Evolutionary conservation across 1,140 invertebrate species (phyloP).

Genomic region (Ridgeia piscesae): DNA sequence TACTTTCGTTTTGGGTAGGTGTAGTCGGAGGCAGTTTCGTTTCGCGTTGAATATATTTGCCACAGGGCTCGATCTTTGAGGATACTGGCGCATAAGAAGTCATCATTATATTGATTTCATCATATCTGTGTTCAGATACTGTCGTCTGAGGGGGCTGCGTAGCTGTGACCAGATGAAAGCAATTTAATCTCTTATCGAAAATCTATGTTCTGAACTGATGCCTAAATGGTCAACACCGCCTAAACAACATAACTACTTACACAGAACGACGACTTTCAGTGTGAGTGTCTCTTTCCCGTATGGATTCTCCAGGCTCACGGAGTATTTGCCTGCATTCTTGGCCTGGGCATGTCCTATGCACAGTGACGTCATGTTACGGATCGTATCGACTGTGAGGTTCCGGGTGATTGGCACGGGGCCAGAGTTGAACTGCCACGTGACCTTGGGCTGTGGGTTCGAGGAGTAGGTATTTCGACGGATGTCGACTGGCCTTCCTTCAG

Average conservation of each 20-base stretch:
- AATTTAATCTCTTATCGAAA: too few species aligned
- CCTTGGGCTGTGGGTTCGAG: constrained; percentile 51
- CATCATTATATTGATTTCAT: too few species aligned
- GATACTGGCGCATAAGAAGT: too few species aligned
- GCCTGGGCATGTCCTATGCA: constrained; percentile 48
- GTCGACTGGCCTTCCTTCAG: constrained; percentile 51
- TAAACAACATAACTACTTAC: constrained; percentile 38
- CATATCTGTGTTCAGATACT: too few species aligned
- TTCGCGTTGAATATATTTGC: too few species aligned
- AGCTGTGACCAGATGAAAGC: too few species aligned
- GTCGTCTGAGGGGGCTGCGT: too few species aligned
- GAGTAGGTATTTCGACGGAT: constrained; percentile 55
- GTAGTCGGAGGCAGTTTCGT: too few species aligned
- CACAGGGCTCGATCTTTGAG: too few species aligned
- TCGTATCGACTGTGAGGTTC: constrained; percentile 15
- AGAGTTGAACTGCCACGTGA: constrained; percentile 71
- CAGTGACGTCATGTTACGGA: constrained; percentile 50
- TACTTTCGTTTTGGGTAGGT: too few species aligned
- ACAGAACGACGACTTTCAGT: constrained; percentile 60
- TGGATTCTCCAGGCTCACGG: constrained; percentile 49
- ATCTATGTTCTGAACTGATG: too few species aligned
- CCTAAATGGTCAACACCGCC: too few species aligned
- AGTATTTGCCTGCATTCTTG: constrained; percentile 52
- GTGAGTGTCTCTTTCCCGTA: constrained; percentile 50
- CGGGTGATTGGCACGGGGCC: constrained; percentile 9